phyloP scores from a whole-genome alignment of 2,113 vertebrate species.

The Parotia lawesii region DNA sequence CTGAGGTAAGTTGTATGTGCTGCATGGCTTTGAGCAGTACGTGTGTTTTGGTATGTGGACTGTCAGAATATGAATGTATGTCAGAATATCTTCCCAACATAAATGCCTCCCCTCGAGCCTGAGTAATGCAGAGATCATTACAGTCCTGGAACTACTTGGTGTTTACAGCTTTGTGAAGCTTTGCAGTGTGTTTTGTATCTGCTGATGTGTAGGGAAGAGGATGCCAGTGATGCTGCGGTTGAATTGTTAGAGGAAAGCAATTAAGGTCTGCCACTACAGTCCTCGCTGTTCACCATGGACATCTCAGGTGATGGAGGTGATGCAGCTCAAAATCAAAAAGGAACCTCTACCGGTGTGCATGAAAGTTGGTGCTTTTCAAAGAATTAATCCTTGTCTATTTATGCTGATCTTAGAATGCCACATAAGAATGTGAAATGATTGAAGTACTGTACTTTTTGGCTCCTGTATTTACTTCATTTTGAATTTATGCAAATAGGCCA shows the following conservation, averaged over 20 bases:
- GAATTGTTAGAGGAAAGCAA: background rate
- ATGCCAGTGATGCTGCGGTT: background rate
- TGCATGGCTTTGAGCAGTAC: background rate
- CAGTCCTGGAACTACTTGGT: background rate
- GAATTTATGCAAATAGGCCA: background rate
- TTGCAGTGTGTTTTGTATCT: background rate
- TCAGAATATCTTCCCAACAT: background rate
- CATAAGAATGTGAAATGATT: background rate
- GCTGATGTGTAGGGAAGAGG: background rate
- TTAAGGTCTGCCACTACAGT: background rate
- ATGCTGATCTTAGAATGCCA: background rate
- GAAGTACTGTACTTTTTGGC: background rate
- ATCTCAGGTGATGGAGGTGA: too few relatives aligned
- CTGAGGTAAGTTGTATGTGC: background rate
- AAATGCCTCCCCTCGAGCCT: background rate
- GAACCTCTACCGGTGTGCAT: background rate
- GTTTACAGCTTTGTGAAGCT: background rate
- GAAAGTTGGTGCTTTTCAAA: background rate
- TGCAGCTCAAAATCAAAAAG: background rate
- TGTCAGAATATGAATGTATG: background rate
- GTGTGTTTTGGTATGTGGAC: fast-evolving
- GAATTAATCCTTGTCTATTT: background rate
- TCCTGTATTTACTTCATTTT: background rate
- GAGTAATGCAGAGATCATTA: background rate
- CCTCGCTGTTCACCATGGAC: fast-evolving